Base-by-base conservation (phyloP, 92 coral and sea anemone species). In the Parazoanthus swiftii region DNA sequence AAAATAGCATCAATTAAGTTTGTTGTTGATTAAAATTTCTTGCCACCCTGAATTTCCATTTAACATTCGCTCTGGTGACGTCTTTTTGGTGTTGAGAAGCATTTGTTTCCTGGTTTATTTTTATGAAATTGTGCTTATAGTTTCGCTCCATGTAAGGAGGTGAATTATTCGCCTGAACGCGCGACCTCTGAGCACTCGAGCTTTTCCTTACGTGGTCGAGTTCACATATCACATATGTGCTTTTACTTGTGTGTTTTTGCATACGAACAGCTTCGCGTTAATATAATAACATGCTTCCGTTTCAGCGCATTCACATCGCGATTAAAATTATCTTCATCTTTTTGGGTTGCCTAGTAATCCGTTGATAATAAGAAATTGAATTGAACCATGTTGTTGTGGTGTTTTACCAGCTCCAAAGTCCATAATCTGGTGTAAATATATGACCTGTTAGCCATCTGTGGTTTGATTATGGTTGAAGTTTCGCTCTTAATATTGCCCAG, bases 241-340 rank as follows among this genome's bases (percentile, higher is more conserved):
- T 72, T 72, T 72, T 72, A 72, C 76, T 72, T 72, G 76, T 72
- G 76, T 84, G 76, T 72, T 72, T 68, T 72, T 72, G 76, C 42
- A 72, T 72, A 72, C 76, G 76, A 72, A 72, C 42, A 72, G 42
- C 76, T 72, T 72, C 39, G 76, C 42, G 33, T 72, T 72, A 72
- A 72, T 29, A 72, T 72, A 84, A 84, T 84, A 84, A 84, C 77
- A 73, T 71, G 87, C 65, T 84, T 84, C 87, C 79, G 87, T 84
- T 48, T 42, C 54, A 84, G 42, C 43, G n/a, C 51, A 36, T 71
- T 70, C 46, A 68, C 26, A 71, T 84, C 46, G 43, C 87, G 38
- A 44, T 84, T 48, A 44, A 44, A 14, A 48, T 44, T 44, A n/a
- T 16, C 63, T 82, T 66, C 4, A 68, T 71, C 87, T 70, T 83